phyloP scores from a whole-genome alignment of 2,888 invertebrate species.

The Heliconius hortense region DNA sequence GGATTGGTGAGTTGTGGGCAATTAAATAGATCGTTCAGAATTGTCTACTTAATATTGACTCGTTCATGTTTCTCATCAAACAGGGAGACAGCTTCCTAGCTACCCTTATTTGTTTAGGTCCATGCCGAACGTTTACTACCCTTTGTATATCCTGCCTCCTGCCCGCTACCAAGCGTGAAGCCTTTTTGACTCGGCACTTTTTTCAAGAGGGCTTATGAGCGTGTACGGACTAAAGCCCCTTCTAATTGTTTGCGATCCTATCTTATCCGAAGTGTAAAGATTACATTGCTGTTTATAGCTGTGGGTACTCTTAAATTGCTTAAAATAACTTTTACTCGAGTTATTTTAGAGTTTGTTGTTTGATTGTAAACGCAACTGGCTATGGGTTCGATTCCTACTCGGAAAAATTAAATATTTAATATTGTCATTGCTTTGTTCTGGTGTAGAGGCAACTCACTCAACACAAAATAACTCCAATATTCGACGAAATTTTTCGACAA shows the following conservation, averaged over 20 bases:
- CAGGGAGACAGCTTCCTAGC: constrained; percentile 80
- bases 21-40: constrained; percentile 41
- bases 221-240: constrained; percentile 53
- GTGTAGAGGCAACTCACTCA: too few relatives aligned
- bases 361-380: too few relatives aligned
- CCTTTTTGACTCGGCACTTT: constrained; percentile 81
- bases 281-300: constrained; percentile 9
- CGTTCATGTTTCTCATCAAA: constrained; percentile 76
- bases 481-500: too few relatives aligned
- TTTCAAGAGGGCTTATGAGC: constrained; percentile 74
- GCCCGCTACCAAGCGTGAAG: constrained; percentile 76
- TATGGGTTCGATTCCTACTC: too few relatives aligned
- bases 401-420: too few relatives aligned
- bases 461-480: too few relatives aligned
- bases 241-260: constrained; percentile 35
- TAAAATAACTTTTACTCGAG: not conserved
- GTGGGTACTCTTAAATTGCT: constrained; percentile 12
- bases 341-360: too few relatives aligned
- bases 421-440: too few relatives aligned
- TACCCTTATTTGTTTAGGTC: constrained; percentile 81
- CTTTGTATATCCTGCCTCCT: constrained; percentile 70
- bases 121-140: constrained; percentile 78
- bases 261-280: constrained; percentile 29
- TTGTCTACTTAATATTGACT: constrained; percentile 65
- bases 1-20: constrained; percentile 33